These are phyloP conservation scores for Hippocampus mohnikei DNA, from an alignment of 2,113 vertebrate species.

Conservation along the genomic window DNA sequence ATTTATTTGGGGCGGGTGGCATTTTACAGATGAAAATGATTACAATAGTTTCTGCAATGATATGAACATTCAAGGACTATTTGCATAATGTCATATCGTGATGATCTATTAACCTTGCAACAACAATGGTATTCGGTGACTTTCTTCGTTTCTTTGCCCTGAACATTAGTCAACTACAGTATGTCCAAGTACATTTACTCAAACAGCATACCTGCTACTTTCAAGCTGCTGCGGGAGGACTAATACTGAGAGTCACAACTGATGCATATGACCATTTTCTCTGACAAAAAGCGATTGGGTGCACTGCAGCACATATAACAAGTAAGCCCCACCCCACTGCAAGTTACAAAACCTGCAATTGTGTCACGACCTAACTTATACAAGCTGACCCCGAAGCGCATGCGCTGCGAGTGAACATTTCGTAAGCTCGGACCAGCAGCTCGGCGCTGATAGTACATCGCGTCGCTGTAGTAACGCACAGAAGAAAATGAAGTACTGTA, in stretches of 20 bases:
- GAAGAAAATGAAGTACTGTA: no score
- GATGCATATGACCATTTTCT: background rate
- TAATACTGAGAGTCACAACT: background rate
- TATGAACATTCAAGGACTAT: background rate
- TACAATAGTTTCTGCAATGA: background rate
- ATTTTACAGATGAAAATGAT: background rate
- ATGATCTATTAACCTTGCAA: background rate
- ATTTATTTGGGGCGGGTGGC: no score
- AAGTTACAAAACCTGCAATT: slow-evolving; percentile 62
- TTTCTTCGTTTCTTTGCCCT: no score
- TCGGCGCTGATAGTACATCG: no score
- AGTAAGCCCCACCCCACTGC: background rate
- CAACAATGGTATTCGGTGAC: background rate
- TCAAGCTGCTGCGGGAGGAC: background rate
- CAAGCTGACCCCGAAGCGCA: slow-evolving; percentile 70
- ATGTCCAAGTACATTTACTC: background rate
- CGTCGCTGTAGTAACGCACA: no score
- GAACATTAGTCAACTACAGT: background rate
- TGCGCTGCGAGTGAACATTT: slow-evolving; percentile 61
- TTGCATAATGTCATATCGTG: background rate
- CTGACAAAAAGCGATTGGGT: background rate
- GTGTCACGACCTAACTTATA: slow-evolving; percentile 75
- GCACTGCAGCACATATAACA: background rate
- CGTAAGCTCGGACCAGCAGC: slow-evolving; percentile 58
- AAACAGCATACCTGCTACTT: background rate